These are phyloP conservation scores for Nannoperca obscura DNA, from an alignment of 2,797 vertebrate species.

Conservation along the genomic window DNA sequence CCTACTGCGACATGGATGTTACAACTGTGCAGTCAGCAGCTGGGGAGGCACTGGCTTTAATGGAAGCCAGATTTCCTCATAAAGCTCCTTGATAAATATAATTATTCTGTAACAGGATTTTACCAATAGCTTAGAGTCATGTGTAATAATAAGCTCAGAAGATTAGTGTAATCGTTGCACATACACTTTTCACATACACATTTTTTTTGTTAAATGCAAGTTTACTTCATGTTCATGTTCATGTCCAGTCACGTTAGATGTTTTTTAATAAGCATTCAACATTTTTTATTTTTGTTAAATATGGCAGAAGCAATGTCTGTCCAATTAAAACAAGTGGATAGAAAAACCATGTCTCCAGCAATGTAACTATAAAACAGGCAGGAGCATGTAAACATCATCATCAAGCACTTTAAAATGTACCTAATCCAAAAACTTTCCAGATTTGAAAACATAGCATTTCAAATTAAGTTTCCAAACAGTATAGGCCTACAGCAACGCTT, in stretches of 20 bases:
- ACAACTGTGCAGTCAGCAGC: constrained; percentile 8
- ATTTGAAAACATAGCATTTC: too few species aligned
- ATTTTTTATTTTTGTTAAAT: not conserved
- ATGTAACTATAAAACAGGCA: not conserved
- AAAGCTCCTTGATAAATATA: constrained; percentile 1
- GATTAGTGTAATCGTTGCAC: not conserved
- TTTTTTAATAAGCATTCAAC: not conserved
- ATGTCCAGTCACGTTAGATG: not conserved
- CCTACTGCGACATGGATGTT: not conserved
- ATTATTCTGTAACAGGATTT: constrained; percentile 7
- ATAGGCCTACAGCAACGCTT: not conserved
- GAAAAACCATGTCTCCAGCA: not conserved
- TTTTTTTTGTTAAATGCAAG: not conserved
- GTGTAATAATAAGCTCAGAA: constrained; percentile 12
- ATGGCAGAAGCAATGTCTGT: not conserved
- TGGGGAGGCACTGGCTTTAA: constrained; percentile 5
- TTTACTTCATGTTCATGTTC: not conserved
- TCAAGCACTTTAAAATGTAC: too few species aligned
- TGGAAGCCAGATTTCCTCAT: constrained; percentile 23
- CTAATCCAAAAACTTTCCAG: too few species aligned
- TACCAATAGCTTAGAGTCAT: not conserved
- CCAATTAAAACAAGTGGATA: not conserved
- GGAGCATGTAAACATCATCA: not conserved
- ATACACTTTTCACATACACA: not conserved
- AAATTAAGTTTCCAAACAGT: too few species aligned